A percentile compares a stretch with the other conserved stretches of the same genome.
Conservation (phyloP, 2,888 invertebrate genomes). For the Phyto melanocephala region DNA sequence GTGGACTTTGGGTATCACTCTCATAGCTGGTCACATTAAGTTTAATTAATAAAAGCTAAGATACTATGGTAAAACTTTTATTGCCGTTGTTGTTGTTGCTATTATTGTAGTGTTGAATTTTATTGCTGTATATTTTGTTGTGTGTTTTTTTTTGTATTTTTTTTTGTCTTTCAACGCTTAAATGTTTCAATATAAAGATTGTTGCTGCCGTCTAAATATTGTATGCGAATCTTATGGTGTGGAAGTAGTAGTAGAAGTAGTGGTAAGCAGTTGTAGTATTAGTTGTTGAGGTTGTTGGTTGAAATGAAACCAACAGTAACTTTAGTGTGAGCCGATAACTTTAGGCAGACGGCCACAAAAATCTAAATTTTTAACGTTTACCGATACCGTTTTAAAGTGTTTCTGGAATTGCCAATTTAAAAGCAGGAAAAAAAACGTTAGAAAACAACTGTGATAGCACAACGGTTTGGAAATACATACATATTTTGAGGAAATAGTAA, state of each 20-base stretch:
- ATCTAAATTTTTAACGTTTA: conserved; percentile 64
- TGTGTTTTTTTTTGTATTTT: not conserved
- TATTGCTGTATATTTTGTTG: not conserved
- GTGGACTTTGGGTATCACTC: not conserved
- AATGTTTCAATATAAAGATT: conserved; percentile 35
- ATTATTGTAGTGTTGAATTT: conserved; percentile 37
- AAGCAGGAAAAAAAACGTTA: not conserved
- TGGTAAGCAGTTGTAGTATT: conserved; percentile 28
- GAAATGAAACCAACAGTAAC: conserved; percentile 74
- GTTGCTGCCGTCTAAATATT: conserved; percentile 37
- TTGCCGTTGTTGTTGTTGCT: conserved; percentile 11
- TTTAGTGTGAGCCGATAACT: conserved; percentile 80
- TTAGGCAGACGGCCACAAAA: conserved; percentile 79
- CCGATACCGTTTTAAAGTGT: not conserved
- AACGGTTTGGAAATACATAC: not conserved
- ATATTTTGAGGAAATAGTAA: not conserved
- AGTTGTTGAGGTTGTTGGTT: conserved; percentile 59
- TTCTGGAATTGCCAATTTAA: too few species aligned
- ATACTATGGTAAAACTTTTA: conserved; percentile 37
- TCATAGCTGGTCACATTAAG: conserved; percentile 28
- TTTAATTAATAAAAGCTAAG: not conserved
- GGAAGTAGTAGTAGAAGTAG: conserved; percentile 11
- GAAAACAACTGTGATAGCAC: not conserved
- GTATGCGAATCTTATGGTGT: not conserved
- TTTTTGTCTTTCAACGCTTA: conserved; percentile 37